Conservation (phyloP, 2,888 invertebrate genomes). For the Napeogenes sylphis region DNA sequence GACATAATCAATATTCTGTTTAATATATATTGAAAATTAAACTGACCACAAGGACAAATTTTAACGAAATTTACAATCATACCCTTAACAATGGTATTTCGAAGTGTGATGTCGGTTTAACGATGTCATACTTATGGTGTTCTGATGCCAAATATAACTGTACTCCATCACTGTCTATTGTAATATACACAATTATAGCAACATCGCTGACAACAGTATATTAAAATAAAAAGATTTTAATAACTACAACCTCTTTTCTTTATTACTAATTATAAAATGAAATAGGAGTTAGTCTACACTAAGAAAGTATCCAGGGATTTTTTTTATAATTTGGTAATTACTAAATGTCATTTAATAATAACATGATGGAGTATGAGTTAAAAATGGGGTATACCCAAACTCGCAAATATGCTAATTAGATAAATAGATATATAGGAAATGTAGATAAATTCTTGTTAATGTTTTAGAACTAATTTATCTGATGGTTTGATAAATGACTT, state of each 20-base stretch:
- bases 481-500: constrained; percentile 28
- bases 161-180: constrained; percentile 17
- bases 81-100: constrained; percentile 20
- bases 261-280: not conserved
- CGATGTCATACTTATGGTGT: constrained; percentile 29
- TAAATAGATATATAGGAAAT: constrained; percentile 32
- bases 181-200: not conserved
- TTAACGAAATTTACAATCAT: constrained; percentile 17
- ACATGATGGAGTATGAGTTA: not conserved
- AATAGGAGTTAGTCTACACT: too few species aligned
- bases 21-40: not conserved
- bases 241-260: not conserved
- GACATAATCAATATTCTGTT: too few species aligned
- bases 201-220: not conserved
- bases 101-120: constrained; percentile 26
- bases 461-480: constrained; percentile 40
- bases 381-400: not conserved
- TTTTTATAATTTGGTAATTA: too few species aligned
- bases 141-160: constrained; percentile 30
- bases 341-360: too few species aligned
- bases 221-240: not conserved
- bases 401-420: constrained; percentile 16
- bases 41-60: constrained; percentile 8
- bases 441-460: constrained; percentile 43
- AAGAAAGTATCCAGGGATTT: too few species aligned